Evolutionary conservation across 1,140 invertebrate species (phyloP), one percentile per base, ranked within the genome.

Genomic region (Pinna nobilis): DNA sequence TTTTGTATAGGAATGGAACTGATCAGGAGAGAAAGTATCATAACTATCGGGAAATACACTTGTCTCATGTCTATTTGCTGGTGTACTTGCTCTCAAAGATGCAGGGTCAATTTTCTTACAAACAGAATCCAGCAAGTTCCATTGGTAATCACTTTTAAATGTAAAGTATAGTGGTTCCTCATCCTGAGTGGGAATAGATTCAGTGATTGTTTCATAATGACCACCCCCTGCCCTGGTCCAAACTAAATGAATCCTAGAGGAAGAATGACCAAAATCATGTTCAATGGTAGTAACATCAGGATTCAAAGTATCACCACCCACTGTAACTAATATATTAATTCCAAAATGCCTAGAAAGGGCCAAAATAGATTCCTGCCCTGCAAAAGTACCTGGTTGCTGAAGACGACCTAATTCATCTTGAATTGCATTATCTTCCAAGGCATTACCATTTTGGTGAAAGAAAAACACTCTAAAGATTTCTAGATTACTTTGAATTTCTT

Each of bases 121-220:
- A 44, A 9, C 39, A 44, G 39, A 44, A 44, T 44, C 7, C 7
- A 9, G 7, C 39, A 44, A 9, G 18, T 44, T 9, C 39, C 18
- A 9, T 44, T 44, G 39, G 18, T 9, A 44, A 44, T 18, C 39
- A 9, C 7, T 44, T 44, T 18, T 9, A 9, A 18, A 44, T 44
- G 39, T 44, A 7, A 9, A 18, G 39, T 18, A 9, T 7, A 9
- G 7, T 44, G 39, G 39, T 44, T 7, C 7, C n/a, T n/a, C n/a
- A n/a, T n/a, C n/a, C n/a, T n/a, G n/a, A n/a, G n/a, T 44, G n/a
- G 41, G 41, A 44, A 44, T 44, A 44, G 41, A 9, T 25, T 53
- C 15, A 23, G 50, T 53, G 23, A 53, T 23, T 9, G 50, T n/a
- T 53, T 53, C 50, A 53, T 53, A 53, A 23, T 53, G 50, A n/a